A percentile compares a stretch with the other conserved stretches of the same genome.
phyloP scores from a whole-genome alignment of 2,888 invertebrate species.

The Amphipoea oculea region DNA sequence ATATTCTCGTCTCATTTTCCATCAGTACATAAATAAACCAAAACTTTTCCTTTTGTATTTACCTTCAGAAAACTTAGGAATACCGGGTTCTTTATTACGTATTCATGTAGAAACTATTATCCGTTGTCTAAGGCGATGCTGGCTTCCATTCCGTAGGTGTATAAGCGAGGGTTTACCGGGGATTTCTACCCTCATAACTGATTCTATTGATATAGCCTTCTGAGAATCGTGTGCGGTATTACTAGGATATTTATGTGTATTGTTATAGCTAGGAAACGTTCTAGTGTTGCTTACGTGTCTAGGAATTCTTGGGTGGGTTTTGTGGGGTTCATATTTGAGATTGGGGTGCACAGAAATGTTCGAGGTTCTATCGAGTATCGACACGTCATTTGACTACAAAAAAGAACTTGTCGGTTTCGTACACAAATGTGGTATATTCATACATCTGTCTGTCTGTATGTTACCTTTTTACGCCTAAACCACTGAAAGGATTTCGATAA shows the following conservation, averaged over 20 bases:
- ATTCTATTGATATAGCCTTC: conserved; percentile 71
- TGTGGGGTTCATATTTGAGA: background rate
- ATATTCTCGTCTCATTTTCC: conserved; percentile 7
- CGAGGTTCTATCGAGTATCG: background rate
- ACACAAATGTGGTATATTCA: background rate
- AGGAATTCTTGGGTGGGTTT: conserved; percentile 10
- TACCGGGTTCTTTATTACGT: conserved; percentile 57
- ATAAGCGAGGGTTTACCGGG: conserved; percentile 77
- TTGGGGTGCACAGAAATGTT: background rate
- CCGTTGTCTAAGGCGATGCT: conserved; percentile 64
- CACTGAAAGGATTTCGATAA: too few species aligned
- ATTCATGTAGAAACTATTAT: conserved; percentile 68
- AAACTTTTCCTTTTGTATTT: conserved; percentile 18
- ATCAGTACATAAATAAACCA: conserved; percentile 30
- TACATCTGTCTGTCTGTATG: too few species aligned
- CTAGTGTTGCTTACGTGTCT: conserved; percentile 42
- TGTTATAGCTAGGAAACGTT: conserved; percentile 49
- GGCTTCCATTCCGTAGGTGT: conserved; percentile 63
- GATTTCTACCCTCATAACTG: conserved; percentile 73
- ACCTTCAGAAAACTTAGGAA: conserved; percentile 24
- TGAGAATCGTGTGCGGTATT: conserved; percentile 60
- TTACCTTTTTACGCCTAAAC: too few species aligned
- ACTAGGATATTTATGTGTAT: conserved; percentile 59
- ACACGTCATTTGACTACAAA: background rate
- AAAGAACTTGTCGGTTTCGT: too few species aligned